phyloP scores from a whole-genome alignment of 1,140 invertebrate genomes.

The Cepaea nemoralis region DNA sequence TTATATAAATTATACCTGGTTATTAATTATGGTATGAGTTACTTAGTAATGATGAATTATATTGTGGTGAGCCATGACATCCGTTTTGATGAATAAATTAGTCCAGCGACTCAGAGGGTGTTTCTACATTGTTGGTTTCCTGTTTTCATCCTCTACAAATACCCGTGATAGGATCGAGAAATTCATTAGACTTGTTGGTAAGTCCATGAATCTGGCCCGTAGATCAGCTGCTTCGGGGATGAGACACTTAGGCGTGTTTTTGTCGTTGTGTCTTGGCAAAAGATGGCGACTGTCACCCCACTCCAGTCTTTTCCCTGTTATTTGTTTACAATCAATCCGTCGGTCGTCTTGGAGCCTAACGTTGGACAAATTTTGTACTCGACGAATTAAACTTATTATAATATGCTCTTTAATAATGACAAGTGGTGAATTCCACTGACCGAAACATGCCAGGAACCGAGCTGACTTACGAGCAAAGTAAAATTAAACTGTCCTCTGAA shows the following conservation, averaged over 20 bases:
- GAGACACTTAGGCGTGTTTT: neutral
- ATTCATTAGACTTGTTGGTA: neutral
- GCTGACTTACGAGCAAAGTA: too few relatives aligned
- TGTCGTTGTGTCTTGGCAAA: neutral
- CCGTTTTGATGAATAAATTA: slow-evolving; percentile 38
- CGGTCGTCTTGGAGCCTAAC: too few relatives aligned
- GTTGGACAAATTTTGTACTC: too few relatives aligned
- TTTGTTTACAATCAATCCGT: neutral
- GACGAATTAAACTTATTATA: too few relatives aligned
- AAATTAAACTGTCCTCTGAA: too few relatives aligned
- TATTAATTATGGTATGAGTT: neutral
- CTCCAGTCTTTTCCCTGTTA: neutral
- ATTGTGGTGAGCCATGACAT: neutral
- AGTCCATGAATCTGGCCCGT: neutral
- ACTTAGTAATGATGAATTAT: neutral
- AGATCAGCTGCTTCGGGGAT: neutral
- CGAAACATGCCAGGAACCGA: too few relatives aligned
- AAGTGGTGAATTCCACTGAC: too few relatives aligned
- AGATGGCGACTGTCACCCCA: neutral
- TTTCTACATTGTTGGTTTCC: slow-evolving; percentile 20
- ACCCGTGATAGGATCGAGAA: neutral
- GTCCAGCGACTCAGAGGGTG: slow-evolving; percentile 31
- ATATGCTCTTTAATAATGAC: too few relatives aligned
- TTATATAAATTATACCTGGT: neutral
- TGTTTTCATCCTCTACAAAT: neutral